Percentiles rank a stretch among this genome's conserved stretches.
Evolutionary conservation across 2,888 invertebrate species (phyloP).

Genomic region (Tineola bisselliella): DNA sequence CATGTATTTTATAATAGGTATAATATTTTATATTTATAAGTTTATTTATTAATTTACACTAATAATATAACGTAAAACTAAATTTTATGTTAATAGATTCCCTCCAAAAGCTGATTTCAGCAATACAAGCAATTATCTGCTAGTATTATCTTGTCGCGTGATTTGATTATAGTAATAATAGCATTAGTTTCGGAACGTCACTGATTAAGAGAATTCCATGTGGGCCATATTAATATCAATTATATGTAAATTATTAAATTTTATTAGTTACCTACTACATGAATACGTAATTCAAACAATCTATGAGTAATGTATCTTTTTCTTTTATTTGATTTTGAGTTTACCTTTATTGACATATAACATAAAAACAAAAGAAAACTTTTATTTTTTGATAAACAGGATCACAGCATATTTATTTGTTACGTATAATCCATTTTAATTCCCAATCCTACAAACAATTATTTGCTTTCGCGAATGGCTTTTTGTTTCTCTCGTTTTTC

Average conservation of each 20-base stretch:
- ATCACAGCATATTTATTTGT: background rate
- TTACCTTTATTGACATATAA: background rate
- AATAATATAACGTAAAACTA: too few species aligned
- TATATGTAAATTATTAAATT: background rate
- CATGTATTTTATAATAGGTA: too few species aligned
- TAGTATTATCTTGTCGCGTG: background rate
- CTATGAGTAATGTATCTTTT: too few species aligned
- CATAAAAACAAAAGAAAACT: background rate
- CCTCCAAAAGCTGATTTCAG: background rate
- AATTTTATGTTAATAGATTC: too few species aligned
- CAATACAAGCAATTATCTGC: background rate
- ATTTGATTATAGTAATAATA: constrained; percentile 5
- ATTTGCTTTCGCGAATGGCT: background rate
- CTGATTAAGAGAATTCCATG: background rate
- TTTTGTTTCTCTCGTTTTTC: constrained; percentile 2
- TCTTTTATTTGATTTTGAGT: background rate
- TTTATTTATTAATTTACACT: too few species aligned
- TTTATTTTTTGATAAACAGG: background rate
- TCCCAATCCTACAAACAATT: background rate
- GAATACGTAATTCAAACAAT: background rate
- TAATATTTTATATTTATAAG: too few species aligned
- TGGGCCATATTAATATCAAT: background rate
- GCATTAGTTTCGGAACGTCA: constrained; percentile 3
- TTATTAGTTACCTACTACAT: background rate
- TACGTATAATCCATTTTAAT: constrained; percentile 1